Evolutionary conservation across 2,797 vertebrate species (phyloP).

Genomic region (Gymnothorax javanicus): DNA sequence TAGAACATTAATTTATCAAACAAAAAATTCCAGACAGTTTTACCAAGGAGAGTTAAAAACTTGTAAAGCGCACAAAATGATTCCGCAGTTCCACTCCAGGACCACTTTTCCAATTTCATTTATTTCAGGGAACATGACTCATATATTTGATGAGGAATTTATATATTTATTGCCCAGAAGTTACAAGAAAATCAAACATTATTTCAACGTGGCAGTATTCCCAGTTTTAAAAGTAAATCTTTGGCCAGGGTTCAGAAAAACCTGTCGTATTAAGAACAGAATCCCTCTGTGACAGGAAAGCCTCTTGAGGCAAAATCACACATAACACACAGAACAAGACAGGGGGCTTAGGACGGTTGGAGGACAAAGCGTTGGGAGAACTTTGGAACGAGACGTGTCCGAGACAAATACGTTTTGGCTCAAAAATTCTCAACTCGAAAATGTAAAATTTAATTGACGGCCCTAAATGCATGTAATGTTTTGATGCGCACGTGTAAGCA

Average conservation of each 20-base stretch:
- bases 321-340: neutral
- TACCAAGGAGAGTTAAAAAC: neutral
- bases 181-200: constrained; percentile 6
- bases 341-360: neutral
- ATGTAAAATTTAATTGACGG: constrained; percentile 2
- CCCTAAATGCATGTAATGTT: neutral
- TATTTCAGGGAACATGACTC: neutral
- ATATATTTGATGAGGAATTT: neutral
- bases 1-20: neutral
- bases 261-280: neutral
- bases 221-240: neutral
- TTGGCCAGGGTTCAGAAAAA: neutral
- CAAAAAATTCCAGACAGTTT: neutral
- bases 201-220: constrained; percentile 18
- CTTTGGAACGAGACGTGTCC: neutral
- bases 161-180: constrained; percentile 12
- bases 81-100: neutral
- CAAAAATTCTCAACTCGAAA: neutral
- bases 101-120: constrained; percentile 1
- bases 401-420: neutral
- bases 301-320: constrained; percentile 21
- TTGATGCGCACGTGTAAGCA: neutral
- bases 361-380: neutral
- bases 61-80: neutral
- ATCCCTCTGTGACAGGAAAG: constrained; percentile 1